These are phyloP conservation scores for Anhinga anhinga DNA, from an alignment of 2,113 vertebrate genomes.

Conservation along the genomic window DNA sequence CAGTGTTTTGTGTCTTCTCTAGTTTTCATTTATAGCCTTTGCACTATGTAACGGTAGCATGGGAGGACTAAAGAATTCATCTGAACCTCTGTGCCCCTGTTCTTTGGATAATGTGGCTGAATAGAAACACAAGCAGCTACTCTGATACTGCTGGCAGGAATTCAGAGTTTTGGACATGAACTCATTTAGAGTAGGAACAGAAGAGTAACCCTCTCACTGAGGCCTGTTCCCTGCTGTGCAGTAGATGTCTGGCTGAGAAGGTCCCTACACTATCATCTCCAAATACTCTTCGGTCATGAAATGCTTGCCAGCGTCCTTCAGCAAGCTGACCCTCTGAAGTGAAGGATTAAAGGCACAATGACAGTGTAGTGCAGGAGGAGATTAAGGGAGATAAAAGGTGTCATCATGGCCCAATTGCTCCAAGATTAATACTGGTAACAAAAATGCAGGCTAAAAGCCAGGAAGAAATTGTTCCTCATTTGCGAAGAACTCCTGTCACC, in stretches of 20 bases:
- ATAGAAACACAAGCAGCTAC: slow-evolving; percentile 14
- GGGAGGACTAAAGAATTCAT: slow-evolving; percentile 25
- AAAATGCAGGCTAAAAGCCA: neutral
- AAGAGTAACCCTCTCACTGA: slow-evolving; percentile 30
- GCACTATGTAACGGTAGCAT: neutral
- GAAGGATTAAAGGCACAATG: neutral
- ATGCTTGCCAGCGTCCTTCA: neutral
- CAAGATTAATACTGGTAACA: neutral
- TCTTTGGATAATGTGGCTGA: slow-evolving; percentile 18
- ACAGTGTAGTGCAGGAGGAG: neutral
- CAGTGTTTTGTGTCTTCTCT: neutral
- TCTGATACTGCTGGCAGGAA: slow-evolving; percentile 49
- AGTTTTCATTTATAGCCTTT: neutral
- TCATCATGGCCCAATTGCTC: neutral
- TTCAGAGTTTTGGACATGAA: slow-evolving; percentile 40
- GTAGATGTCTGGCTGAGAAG: slow-evolving; percentile 14
- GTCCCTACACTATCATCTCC: neutral
- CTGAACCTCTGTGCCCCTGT: slow-evolving; percentile 26
- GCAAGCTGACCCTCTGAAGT: neutral
- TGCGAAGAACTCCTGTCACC: neutral
- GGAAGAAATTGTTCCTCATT: neutral
- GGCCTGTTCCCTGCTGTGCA: slow-evolving; percentile 36
- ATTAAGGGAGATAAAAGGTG: neutral
- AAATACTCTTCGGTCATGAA: neutral
- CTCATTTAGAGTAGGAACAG: slow-evolving; percentile 48